These are phyloP conservation scores for Mechanitis mazaeus DNA, from an alignment of 2,888 invertebrate species.

Conservation along the genomic window DNA sequence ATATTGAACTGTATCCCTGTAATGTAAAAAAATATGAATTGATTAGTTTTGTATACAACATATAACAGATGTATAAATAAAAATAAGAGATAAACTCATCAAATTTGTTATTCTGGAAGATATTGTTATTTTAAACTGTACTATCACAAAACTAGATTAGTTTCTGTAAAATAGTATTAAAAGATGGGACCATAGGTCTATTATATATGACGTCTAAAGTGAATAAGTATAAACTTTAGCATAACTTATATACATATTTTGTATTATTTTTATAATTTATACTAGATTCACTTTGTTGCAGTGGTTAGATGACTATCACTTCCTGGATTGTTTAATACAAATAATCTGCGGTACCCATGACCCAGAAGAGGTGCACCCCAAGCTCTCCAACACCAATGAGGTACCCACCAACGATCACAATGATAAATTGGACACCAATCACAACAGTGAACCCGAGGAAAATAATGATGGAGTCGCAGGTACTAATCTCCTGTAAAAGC, in stretches of 20 bases:
- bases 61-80: too few species aligned
- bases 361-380: slow-evolving; percentile 39
- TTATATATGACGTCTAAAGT: too few species aligned
- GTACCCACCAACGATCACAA: slow-evolving; percentile 41
- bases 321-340: slow-evolving; percentile 86
- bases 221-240: too few species aligned
- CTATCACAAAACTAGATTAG: too few species aligned
- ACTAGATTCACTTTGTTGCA: slow-evolving; percentile 48
- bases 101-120: too few species aligned
- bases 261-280: neutral
- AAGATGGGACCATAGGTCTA: too few species aligned
- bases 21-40: too few species aligned
- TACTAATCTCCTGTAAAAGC: neutral
- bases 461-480: slow-evolving; percentile 10
- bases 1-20: too few species aligned
- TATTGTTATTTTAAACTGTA: too few species aligned
- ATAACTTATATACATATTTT: neutral
- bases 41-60: too few species aligned
- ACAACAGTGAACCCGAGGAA: slow-evolving; percentile 22
- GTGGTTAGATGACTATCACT: slow-evolving; percentile 94
- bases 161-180: too few species aligned
- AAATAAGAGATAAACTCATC: too few species aligned
- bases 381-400: slow-evolving; percentile 31
- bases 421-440: slow-evolving; percentile 42
- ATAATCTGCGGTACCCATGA: slow-evolving; percentile 72